phyloP scores from a whole-genome alignment of 2,113 vertebrate genomes.

The Grallaria varia region DNA sequence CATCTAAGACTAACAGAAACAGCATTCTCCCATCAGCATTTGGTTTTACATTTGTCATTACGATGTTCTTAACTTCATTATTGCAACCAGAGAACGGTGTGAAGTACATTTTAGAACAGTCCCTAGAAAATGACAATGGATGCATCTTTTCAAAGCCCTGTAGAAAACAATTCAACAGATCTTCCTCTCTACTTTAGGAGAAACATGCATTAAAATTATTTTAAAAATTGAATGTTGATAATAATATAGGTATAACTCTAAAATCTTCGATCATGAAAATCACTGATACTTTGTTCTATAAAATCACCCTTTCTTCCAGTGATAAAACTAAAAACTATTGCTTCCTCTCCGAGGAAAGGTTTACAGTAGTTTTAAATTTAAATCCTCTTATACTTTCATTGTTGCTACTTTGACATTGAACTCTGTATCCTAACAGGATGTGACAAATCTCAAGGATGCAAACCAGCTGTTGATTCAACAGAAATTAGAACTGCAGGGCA shows the following conservation, averaged over 20 bases:
- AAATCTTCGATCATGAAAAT: not conserved
- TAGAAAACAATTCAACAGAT: not conserved
- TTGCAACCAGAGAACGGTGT: not conserved
- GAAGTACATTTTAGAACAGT: not conserved
- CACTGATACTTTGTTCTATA: not conserved
- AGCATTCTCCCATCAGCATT: not conserved
- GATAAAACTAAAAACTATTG: not conserved
- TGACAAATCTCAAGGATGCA: constrained; percentile 86
- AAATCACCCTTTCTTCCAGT: not conserved
- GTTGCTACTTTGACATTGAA: not conserved
- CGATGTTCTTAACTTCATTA: not conserved
- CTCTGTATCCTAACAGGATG: constrained; percentile 76
- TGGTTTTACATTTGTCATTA: not conserved
- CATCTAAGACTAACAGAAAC: not conserved
- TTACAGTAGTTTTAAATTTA: not conserved
- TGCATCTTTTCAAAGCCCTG: not conserved
- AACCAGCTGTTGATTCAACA: constrained; percentile 94
- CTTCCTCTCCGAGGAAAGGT: not conserved
- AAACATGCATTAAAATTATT: not conserved
- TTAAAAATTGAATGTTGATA: not conserved
- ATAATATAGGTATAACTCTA: not conserved
- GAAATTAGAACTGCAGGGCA: constrained; percentile 90
- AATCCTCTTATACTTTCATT: not conserved
- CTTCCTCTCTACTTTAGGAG: not conserved
- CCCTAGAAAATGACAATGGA: not conserved